These are phyloP conservation scores for Pseudomyrmex concolor DNA, from an alignment of 1,140 invertebrate species.

Conservation along the genomic window DNA sequence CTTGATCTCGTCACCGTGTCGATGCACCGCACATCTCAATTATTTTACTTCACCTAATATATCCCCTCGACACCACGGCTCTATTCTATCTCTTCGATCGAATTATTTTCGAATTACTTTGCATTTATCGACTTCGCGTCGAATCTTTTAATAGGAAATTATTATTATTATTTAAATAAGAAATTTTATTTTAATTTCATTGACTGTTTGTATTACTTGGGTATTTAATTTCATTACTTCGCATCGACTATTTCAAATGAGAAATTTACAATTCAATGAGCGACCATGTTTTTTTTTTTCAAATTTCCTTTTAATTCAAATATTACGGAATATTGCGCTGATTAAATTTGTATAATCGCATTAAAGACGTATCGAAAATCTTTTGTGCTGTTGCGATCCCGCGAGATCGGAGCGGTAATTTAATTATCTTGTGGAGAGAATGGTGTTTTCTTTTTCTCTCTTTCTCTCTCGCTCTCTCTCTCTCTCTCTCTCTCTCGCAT, in stretches of 20 bases:
- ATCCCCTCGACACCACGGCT: not conserved
- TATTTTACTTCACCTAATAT: not conserved
- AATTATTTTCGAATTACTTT: not conserved
- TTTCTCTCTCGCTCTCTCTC: too few species aligned
- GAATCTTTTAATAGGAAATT: not conserved
- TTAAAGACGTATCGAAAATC: constrained; percentile 1
- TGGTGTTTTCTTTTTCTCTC: not conserved
- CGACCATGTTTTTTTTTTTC: not conserved
- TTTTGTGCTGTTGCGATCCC: not conserved
- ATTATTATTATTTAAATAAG: too few species aligned
- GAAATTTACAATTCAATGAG: too few species aligned
- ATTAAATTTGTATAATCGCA: not conserved
- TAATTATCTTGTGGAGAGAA: constrained; percentile 24
- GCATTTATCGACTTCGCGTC: too few species aligned
- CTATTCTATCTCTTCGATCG: not conserved
- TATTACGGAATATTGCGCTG: not conserved
- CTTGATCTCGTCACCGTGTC: not conserved
- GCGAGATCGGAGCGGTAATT: constrained; percentile 19
- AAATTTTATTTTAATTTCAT: too few species aligned
- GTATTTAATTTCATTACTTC: too few species aligned
- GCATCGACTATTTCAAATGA: too few species aligned
- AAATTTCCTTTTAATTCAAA: not conserved
- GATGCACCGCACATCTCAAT: constrained; percentile 14
- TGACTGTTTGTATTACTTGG: too few species aligned
- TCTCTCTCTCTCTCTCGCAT: not conserved